Base-by-base conservation (phyloP, 2,113 vertebrate genomes). In the Nipponia nippon region DNA sequence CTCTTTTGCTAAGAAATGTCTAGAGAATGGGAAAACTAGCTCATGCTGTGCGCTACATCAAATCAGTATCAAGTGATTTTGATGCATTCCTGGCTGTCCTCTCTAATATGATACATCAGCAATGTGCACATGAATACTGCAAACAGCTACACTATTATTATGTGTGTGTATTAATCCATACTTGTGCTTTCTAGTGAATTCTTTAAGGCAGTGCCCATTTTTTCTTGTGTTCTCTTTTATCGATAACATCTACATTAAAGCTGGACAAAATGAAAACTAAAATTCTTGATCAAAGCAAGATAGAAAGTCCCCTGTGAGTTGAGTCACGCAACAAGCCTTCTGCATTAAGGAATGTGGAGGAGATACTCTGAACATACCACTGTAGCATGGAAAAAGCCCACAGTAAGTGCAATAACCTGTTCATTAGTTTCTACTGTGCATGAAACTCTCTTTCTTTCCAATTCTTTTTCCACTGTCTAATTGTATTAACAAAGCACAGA, bases 21-120 rank as follows among this genome's bases (percentile, higher is more conserved):
- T 26, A 32, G 27, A 26, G 47, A 82, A 62, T 26, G 42, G 34
- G 13, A 86, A 40, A 82, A 27, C 9, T 55, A 63, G 10, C 4
- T 77, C 40, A 19, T 59, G 17, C 20, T 52, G 29, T 52, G 23
- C 46, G 12, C 23, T 46, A 2, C 52, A 52, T 59, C 56, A 72
- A 65, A 52, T 30, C 36, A 29, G 21, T 17, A 21, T 49, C 0
- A 0, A 38, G 17, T 42, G 25, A 46, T 30, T 77, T 79, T n/a
- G 34, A 25, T 67, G 38, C 25, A 44, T 67, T 73, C 34, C 42
- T 82, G 47, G 18, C 18, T 80, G 59, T 76, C 7, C 19, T 76
- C 12, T 62, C 30, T 58, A 30, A 11, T 19, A 42, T 34, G 14
- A 40, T 44, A 18, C 12, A n/a, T 59, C 30, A 61, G 38, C 18